phyloP scores from a whole-genome alignment of 2,888 invertebrate genomes.

The Polydrusus tereticollis region DNA sequence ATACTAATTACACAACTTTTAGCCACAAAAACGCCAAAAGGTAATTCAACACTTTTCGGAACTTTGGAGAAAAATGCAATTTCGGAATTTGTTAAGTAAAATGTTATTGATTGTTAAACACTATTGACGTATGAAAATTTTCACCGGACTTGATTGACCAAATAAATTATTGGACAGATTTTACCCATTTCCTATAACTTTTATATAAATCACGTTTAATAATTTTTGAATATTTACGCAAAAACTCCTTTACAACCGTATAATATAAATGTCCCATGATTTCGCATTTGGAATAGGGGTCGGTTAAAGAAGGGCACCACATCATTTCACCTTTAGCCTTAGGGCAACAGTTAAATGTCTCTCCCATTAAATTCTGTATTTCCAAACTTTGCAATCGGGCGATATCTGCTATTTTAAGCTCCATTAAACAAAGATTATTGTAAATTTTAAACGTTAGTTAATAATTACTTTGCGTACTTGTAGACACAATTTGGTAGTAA shows the following conservation, averaged over 20 bases:
- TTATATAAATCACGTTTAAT: too few species aligned
- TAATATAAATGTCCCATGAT: conserved; percentile 22
- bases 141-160: too few species aligned
- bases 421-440: conserved; percentile 2
- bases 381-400: conserved; percentile 24
- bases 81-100: too few species aligned
- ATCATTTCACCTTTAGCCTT: conserved; percentile 35
- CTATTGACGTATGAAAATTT: too few species aligned
- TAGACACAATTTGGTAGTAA: too few species aligned
- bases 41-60: too few species aligned
- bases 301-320: conserved; percentile 25
- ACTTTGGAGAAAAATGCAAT: too few species aligned
- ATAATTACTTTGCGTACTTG: background rate
- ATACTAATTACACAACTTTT: too few species aligned
- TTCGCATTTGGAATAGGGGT: conserved; percentile 18
- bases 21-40: too few species aligned
- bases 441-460: conserved; percentile 6
- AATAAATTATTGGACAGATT: too few species aligned
- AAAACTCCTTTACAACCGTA: conserved; percentile 10
- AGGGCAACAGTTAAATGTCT: conserved; percentile 28
- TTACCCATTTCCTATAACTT: too few species aligned
- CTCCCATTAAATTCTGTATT: conserved; percentile 30
- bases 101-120: too few species aligned
- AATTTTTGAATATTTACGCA: background rate
- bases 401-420: conserved; percentile 14